Evolutionary conservation across 2,888 invertebrate species (phyloP).

Genomic region (Molanna angustata): DNA sequence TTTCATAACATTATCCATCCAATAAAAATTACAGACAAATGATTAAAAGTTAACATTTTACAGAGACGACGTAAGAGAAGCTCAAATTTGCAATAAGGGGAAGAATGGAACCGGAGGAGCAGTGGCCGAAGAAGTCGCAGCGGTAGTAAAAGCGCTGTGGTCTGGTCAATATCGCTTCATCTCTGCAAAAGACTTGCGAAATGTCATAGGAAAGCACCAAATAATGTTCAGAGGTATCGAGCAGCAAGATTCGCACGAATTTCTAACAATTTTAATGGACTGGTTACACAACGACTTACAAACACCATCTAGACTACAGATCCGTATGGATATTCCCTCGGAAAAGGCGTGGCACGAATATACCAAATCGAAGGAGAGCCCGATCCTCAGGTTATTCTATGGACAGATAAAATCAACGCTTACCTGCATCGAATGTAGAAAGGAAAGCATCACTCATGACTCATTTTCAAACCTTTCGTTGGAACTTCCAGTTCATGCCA

Average conservation of each 20-base stretch:
- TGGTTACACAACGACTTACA: conserved; percentile 85
- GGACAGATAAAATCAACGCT: conserved; percentile 84
- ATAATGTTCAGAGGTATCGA: conserved; percentile 71
- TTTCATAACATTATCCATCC: too few species aligned
- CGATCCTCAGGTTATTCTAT: conserved; percentile 76
- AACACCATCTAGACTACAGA: conserved; percentile 36
- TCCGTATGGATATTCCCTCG: conserved; percentile 46
- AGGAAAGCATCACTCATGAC: conserved; percentile 81
- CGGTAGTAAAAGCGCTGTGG: conserved; percentile 80
- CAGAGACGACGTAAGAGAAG: conserved; percentile 19
- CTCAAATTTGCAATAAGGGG: conserved; percentile 30
- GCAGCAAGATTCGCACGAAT: conserved; percentile 91
- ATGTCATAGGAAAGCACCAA: conserved; percentile 72
- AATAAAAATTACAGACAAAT: too few species aligned
- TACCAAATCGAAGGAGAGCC: conserved; percentile 65
- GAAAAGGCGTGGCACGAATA: conserved; percentile 71
- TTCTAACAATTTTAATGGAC: conserved; percentile 83
- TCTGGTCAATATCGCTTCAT: conserved; percentile 77
- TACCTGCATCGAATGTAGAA: conserved; percentile 68
- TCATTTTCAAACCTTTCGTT: conserved; percentile 83
- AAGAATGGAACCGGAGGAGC: conserved; percentile 61
- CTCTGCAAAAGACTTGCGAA: conserved; percentile 73
- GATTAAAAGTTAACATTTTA: too few species aligned
- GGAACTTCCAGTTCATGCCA: conserved; percentile 65
- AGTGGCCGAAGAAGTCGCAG: conserved; percentile 79